A percentile compares a stretch with the other conserved stretches of the same genome.
phyloP scores from a whole-genome alignment of 1,140 invertebrate species.

The Fopius arisanus region DNA sequence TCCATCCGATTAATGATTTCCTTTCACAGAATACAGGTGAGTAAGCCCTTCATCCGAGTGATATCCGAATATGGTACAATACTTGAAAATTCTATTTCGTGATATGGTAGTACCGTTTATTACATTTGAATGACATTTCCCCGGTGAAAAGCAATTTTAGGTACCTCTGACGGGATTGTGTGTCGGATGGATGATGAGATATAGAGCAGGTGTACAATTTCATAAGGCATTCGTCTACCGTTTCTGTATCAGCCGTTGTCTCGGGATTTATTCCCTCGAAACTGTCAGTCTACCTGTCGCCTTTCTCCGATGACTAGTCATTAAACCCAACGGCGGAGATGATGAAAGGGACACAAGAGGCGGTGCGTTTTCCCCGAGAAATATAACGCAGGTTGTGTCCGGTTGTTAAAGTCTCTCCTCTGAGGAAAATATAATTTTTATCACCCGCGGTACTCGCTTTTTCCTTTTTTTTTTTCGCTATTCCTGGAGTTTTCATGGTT shows the following conservation, averaged over 20 bases:
- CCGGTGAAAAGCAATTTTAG: conserved; percentile 29
- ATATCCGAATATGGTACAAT: not conserved
- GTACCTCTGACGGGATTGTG: not conserved
- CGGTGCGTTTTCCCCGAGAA: not conserved
- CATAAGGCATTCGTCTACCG: not conserved
- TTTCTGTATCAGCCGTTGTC: not conserved
- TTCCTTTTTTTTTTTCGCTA: not conserved
- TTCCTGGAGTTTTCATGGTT: not conserved
- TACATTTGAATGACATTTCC: conserved; percentile 27
- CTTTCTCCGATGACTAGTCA: conserved; percentile 19
- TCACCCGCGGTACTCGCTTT: not conserved
- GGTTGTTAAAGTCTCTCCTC: not conserved
- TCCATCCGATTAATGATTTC: conserved; percentile 20
- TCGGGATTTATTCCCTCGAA: conserved; percentile 2
- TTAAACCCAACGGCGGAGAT: conserved; percentile 13
- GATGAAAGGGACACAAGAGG: conserved; percentile 11
- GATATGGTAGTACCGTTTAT: conserved; percentile 8
- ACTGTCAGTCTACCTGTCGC: conserved; percentile 14
- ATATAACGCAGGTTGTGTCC: not conserved
- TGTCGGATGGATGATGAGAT: conserved; percentile 9
- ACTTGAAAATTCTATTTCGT: not conserved
- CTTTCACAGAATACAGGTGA: conserved; percentile 4
- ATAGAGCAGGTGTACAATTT: conserved; percentile 18
- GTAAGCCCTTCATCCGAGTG: not conserved
- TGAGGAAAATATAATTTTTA: not conserved